Conservation (phyloP, 2,113 vertebrate genomes). For the Amia ocellicauda region DNA sequence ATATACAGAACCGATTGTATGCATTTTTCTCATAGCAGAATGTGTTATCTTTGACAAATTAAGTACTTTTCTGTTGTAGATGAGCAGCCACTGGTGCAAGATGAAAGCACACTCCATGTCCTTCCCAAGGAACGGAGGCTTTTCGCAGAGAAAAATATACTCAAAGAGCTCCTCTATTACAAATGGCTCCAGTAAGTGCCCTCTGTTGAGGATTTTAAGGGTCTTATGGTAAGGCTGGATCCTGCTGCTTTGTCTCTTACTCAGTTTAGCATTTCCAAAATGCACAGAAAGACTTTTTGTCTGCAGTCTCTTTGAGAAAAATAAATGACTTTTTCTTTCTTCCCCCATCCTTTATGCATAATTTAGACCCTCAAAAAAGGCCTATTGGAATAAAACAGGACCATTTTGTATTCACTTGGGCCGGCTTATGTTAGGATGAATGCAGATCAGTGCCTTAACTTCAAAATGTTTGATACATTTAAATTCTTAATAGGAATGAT, state of each 20-base stretch:
- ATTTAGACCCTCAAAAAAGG: constrained; percentile 43
- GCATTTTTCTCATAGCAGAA: constrained; percentile 17
- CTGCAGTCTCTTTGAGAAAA: constrained; percentile 49
- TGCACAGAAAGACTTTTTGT: constrained; percentile 54
- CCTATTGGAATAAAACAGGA: constrained; percentile 46
- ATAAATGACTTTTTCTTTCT: constrained; percentile 45
- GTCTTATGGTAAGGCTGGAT: constrained; percentile 54
- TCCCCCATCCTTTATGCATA: constrained; percentile 39
- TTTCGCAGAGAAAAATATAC: constrained; percentile 33
- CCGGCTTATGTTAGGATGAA: constrained; percentile 53
- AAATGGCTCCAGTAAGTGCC: constrained; percentile 61
- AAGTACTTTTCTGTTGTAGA: constrained; percentile 33
- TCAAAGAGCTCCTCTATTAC: constrained; percentile 55
- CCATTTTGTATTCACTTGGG: constrained; percentile 54
- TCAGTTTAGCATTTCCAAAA: constrained; percentile 37
- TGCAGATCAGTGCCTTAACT: constrained; percentile 60
- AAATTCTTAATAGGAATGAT: constrained; percentile 56
- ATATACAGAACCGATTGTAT: constrained; percentile 3
- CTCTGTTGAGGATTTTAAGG: constrained; percentile 54
- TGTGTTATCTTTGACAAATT: constrained; percentile 14
- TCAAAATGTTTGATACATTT: constrained; percentile 53
- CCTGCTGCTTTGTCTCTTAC: constrained; percentile 30
- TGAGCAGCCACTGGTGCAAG: constrained; percentile 33
- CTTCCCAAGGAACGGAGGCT: constrained; percentile 38
- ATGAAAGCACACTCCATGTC: constrained; percentile 38